Conservation (phyloP, 1,140 invertebrate species). For the Galleria mellonella region DNA sequence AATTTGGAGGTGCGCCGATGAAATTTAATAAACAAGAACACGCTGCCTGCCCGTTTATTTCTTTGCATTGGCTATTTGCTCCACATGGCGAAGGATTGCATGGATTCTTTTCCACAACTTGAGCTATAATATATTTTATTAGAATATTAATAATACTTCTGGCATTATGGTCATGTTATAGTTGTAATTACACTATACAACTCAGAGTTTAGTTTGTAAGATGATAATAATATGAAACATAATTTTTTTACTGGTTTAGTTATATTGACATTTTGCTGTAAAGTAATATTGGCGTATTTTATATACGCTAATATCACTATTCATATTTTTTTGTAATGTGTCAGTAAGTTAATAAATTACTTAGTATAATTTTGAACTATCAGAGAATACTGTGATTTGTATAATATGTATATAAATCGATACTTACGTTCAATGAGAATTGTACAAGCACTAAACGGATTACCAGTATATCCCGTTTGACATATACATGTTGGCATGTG, state of each 20-base stretch:
- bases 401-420: neutral
- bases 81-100: constrained; percentile 83
- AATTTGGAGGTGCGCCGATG: constrained; percentile 82
- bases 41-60: constrained; percentile 77
- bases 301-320: too few relatives aligned
- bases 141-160: constrained; percentile 9
- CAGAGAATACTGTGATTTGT: too few relatives aligned
- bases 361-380: too few relatives aligned
- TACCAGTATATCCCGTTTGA: constrained; percentile 80
- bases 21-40: constrained; percentile 84
- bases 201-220: too few relatives aligned
- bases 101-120: constrained; percentile 58
- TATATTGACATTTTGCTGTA: too few relatives aligned
- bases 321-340: too few relatives aligned
- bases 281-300: too few relatives aligned
- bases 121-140: constrained; percentile 39
- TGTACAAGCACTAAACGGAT: constrained; percentile 79
- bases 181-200: too few relatives aligned
- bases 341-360: too few relatives aligned
- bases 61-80: constrained; percentile 82
- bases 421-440: constrained; percentile 75
- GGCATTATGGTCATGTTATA: too few relatives aligned
- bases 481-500: constrained; percentile 84
- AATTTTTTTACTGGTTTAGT: too few relatives aligned
- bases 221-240: too few relatives aligned